phyloP scores from a whole-genome alignment of 2,888 invertebrate genomes.

The Altica lythri region DNA sequence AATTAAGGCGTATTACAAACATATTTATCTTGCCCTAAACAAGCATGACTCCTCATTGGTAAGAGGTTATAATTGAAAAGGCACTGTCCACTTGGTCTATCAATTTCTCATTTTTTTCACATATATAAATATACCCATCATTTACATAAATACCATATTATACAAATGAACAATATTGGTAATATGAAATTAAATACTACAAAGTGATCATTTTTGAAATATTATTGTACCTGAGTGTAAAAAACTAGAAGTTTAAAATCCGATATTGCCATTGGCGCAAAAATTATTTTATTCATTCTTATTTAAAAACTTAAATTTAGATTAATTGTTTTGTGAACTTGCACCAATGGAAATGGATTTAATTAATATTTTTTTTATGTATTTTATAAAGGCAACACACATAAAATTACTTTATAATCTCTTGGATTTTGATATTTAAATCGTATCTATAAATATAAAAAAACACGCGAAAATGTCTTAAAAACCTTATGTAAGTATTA shows the following conservation, averaged over 20 bases:
- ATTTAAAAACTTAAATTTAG: too few species aligned
- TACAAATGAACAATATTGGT: slow-evolving; percentile 36
- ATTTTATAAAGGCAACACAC: too few species aligned
- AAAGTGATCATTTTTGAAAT: slow-evolving; percentile 36
- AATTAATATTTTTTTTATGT: too few species aligned
- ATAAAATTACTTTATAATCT: too few species aligned
- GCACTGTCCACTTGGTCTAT: slow-evolving; percentile 50
- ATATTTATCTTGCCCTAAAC: slow-evolving; percentile 43
- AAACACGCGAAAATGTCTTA: too few species aligned
- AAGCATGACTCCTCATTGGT: slow-evolving; percentile 43
- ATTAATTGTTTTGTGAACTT: too few species aligned
- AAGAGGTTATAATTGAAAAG: slow-evolving; percentile 37
- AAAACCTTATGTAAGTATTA: too few species aligned
- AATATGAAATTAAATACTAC: slow-evolving; percentile 42
- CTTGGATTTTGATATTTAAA: too few species aligned
- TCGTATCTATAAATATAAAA: too few species aligned
- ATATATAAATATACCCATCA: slow-evolving; percentile 37
- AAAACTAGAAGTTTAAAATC: slow-evolving; percentile 32
- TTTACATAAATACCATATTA: slow-evolving; percentile 36
- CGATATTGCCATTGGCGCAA: too few species aligned
- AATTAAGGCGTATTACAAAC: slow-evolving; percentile 46
- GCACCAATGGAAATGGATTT: too few species aligned
- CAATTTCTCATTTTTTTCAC: slow-evolving; percentile 33
- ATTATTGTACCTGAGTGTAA: slow-evolving; percentile 45
- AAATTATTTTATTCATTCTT: too few species aligned